Base-by-base conservation (phyloP, 2,113 vertebrate genomes). In the Istiophorus platypterus region DNA sequence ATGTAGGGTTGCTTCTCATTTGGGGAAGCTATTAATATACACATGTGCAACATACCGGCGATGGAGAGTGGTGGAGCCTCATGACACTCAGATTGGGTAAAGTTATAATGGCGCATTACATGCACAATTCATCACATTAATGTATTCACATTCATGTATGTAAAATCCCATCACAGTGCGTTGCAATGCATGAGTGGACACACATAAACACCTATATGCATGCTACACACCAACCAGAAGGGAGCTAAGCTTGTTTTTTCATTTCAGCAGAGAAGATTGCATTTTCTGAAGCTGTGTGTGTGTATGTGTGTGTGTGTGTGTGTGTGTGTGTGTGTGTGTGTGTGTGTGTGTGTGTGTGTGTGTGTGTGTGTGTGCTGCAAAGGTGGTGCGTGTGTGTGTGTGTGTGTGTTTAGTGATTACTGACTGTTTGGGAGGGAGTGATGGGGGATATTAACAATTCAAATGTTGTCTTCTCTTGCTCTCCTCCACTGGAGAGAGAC, bases 1-100 rank as follows among this genome's bases (percentile, higher is more conserved):
- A 96, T 95, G 89, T 75, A 37, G 92, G 82, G 59, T 31, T 87
- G 86, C 86, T 92, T n/a, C 92, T 92, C 92, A 93, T 95, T 94
- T 89, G 80, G 87, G 76, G 70, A 78, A 88, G 87, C 86, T 93
- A 94, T 95, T 95, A 95, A 95, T 94, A 93, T 90, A 92, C 91
- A 93, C 85, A 87, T 91, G 89, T 91, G 91, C 73, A 88, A 88
- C 88, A 90, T 76, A 85, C 47, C 17, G 42, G 51, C 11, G 83
- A 76, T 76, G 82, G 63, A 88, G 78, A 86, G 22, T 61, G 72
- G 61, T 82, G 68, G 74, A 76, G 68, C 54, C 64, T 82, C 79
- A 83, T 85, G 82, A 88, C 80, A 90, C 87, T 87, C 89, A 87
- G 85, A 92, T 78, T 90, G 87, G 76, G 77, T 74, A 88, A 82